These are phyloP conservation scores for Drosophila anomalipes DNA, from an alignment of 2,888 invertebrate species.

Conservation along the genomic window DNA sequence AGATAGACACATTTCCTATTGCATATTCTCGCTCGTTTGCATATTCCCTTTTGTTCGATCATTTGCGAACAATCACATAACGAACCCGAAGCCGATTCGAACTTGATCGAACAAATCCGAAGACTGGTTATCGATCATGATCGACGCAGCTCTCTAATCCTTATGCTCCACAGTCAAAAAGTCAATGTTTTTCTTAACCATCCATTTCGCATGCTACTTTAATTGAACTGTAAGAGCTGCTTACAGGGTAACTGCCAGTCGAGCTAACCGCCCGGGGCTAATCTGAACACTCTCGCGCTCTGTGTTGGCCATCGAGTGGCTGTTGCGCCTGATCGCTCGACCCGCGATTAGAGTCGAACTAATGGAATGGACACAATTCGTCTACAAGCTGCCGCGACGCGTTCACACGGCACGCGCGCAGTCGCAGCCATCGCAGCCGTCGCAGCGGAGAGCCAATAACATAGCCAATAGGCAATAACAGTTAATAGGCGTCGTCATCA, in stretches of 20 bases:
- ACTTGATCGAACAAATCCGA: background rate
- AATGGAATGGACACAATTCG: slow-evolving; percentile 6
- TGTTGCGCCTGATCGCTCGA: background rate
- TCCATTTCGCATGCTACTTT: background rate
- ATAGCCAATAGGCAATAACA: slow-evolving; percentile 22
- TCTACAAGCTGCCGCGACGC: slow-evolving; percentile 4
- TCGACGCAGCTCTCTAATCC: background rate
- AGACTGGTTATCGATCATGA: background rate
- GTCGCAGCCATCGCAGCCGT: slow-evolving; percentile 52
- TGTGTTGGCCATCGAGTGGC: background rate
- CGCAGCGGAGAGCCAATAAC: slow-evolving; percentile 20
- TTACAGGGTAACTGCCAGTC: background rate
- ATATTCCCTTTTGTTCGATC: background rate
- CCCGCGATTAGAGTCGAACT: slow-evolving; percentile 14
- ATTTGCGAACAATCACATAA: background rate
- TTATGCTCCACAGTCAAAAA: background rate
- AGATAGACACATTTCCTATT: background rate
- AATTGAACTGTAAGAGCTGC: background rate
- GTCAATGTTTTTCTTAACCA: background rate
- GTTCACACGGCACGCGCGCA: slow-evolving; percentile 66
- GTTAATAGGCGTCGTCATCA: slow-evolving; percentile 8
- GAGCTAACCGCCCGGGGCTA: background rate
- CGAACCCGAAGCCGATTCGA: background rate
- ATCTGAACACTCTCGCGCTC: background rate
- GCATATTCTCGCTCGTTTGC: background rate